Percentiles rank a stretch among this genome's conserved stretches.
Evolutionary conservation across 2,888 invertebrate genomes (phyloP).

Genomic region (Galeruca laticollis): DNA sequence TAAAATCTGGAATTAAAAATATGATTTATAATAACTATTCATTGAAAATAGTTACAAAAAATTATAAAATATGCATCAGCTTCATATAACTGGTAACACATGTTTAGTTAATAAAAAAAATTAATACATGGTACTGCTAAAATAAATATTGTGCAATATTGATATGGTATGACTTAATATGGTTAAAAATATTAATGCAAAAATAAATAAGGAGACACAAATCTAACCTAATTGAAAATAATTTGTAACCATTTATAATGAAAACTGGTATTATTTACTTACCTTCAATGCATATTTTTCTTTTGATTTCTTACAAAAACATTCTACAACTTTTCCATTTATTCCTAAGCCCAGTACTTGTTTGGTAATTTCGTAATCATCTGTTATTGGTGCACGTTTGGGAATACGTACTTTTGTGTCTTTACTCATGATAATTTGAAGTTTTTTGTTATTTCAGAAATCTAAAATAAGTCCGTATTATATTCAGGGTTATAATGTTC

Average conservation of each 20-base stretch:
- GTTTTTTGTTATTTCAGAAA: constrained; percentile 24
- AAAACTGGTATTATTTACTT: constrained; percentile 3
- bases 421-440: constrained; percentile 45
- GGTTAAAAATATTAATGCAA: background rate
- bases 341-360: constrained; percentile 96
- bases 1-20: constrained; percentile 74
- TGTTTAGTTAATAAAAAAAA: background rate
- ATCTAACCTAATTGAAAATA: background rate
- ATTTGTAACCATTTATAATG: background rate
- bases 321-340: constrained; percentile 98
- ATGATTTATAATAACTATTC: background rate
- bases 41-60: too few species aligned
- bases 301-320: constrained; percentile 81
- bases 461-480: constrained; percentile 17
- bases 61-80: too few species aligned
- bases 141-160: constrained; percentile 18
- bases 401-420: constrained; percentile 66
- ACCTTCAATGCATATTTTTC: constrained; percentile 94
- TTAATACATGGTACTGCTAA: background rate
- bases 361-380: constrained; percentile 92
- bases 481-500: constrained; percentile 1
- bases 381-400: constrained; percentile 85
- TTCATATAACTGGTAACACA: background rate
- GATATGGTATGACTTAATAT: background rate
- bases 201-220: background rate